Base-by-base conservation (phyloP, 2,888 invertebrate species). In the Ditylenchus weischeri region DNA sequence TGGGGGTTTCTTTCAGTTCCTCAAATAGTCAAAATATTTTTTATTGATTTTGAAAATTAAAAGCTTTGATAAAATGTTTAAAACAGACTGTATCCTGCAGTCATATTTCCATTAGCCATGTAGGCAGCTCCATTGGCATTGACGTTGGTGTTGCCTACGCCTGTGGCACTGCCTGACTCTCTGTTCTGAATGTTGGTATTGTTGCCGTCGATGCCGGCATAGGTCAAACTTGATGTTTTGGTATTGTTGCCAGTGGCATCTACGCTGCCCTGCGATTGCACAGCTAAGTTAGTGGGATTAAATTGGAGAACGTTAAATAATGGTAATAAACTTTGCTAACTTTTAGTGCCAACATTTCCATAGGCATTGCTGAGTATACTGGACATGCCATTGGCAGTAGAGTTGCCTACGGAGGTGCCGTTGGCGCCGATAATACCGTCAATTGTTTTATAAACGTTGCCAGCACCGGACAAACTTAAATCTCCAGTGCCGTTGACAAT, bases 391-490 rank as follows among this genome's bases (percentile, higher is more conserved):
- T 64, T 69, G 57, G 76, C 76, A 29, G 72, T 75, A 0, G 78
- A 67, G 65, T 74, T 76, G 15, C 78, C 78, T 36, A 64, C 68
- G 23, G 76, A 68, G 0, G 76, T 70, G 19, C 76, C 75, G 58
- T 78, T 78, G 71, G 76, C 76, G 1, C 76, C 78, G 15, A 76
- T 51, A 5, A 59, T 57, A 5, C 76, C 76, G 49, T 76, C 71
- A 29, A 51, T 60, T 18, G 65, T 64, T 64, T 64, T 64, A 47
- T 64, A 64, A 23, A 58, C 59, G 18, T 64, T 57, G 23, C 58
- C 65, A 21, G 65, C 49, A 29, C 65, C 65, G 23, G 61, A 35
- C 10, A 48, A 47, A 47, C 38, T 60, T 29, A 64, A 51, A 29
- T 48, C 49, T 15, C 60, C 65, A 8, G 65, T 64, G 21, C 65